Base-by-base conservation (phyloP, 2,888 invertebrate species). In the Keiferia lycopersicella region DNA sequence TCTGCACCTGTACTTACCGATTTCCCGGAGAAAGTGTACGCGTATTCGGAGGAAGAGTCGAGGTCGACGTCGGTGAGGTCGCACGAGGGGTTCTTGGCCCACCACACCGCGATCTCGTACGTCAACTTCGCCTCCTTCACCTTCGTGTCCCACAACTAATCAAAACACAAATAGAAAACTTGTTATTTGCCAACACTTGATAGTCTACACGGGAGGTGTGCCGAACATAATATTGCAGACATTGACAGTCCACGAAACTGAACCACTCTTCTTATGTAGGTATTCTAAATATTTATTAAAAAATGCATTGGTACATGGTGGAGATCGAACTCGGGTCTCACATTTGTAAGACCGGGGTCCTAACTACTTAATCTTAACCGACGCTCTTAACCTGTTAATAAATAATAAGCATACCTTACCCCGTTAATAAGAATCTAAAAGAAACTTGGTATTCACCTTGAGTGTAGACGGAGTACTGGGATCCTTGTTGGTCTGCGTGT, bases 71-170 rank as follows among this genome's bases (percentile, higher is more conserved):
- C 83, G 0, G 80, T 76, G 6, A 86, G 58, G 20, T 84, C 79
- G 0, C 74, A 74, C 0, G 77, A 77, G 0, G 84, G 86, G 66
- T 87, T 78, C n/a, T 66, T 73, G 12, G 79, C 68, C 30, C 75
- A 80, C 81, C 82, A 84, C 12, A 83, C 73, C 0, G 77, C 77
- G 0, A 90, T 68, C 0, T 83, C 81, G 59, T 89, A 96, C n/a
- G 95, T 91, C 70, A 94, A 92, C 84, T 95, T 95, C 0, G 97
- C 96, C 80, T 96, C 95, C 65, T 93, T 92, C 39, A 97, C 87
- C 67, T 95, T 94, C 51, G 94, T 94, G 67, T 95, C 93, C 96
- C 96, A 97, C 59, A 92, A 91, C 93, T 95, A 51, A 53, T 53
- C n/a, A 57, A 64, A 71, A 57, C 11, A 48, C 20, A 45, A 38